phyloP scores from a whole-genome alignment of 2,797 vertebrate species.

The Aselliscus stoliczkanus region DNA sequence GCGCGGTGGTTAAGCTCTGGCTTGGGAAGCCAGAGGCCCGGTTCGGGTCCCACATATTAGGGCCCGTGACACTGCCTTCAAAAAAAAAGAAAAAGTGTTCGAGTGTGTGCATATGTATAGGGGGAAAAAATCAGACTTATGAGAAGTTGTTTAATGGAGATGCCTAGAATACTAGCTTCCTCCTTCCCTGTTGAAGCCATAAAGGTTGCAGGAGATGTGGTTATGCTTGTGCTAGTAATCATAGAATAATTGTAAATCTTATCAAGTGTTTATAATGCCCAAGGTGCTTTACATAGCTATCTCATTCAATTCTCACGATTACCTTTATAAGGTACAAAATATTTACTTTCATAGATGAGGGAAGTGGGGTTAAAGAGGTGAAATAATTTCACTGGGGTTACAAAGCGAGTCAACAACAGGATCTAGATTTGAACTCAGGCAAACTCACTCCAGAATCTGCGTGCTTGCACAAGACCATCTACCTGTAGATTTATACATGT shows the following conservation, averaged over 20 bases:
- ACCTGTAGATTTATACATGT: background rate
- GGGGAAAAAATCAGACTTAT: background rate
- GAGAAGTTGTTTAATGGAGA: background rate
- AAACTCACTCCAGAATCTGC: background rate
- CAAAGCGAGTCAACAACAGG: background rate
- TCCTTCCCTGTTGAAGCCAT: background rate
- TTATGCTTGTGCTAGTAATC: background rate
- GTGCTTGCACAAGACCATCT: background rate
- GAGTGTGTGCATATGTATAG: background rate
- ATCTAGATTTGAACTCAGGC: background rate
- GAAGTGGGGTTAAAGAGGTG: background rate
- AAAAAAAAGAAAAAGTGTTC: background rate
- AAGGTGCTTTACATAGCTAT: background rate
- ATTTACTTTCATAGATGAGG: background rate
- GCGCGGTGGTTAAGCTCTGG: too few species aligned
- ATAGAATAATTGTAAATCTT: background rate
- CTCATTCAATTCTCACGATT: background rate
- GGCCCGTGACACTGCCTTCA: too few species aligned
- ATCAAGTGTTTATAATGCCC: background rate
- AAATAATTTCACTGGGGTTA: background rate
- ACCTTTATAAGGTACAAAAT: background rate
- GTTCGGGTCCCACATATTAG: too few species aligned
- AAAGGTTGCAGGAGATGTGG: background rate
- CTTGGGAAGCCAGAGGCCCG: too few species aligned
- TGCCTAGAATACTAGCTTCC: background rate